A percentile compares a stretch with the other conserved stretches of the same genome.
phyloP scores from a whole-genome alignment of 2,888 invertebrate genomes.

The Spilarctia lutea region DNA sequence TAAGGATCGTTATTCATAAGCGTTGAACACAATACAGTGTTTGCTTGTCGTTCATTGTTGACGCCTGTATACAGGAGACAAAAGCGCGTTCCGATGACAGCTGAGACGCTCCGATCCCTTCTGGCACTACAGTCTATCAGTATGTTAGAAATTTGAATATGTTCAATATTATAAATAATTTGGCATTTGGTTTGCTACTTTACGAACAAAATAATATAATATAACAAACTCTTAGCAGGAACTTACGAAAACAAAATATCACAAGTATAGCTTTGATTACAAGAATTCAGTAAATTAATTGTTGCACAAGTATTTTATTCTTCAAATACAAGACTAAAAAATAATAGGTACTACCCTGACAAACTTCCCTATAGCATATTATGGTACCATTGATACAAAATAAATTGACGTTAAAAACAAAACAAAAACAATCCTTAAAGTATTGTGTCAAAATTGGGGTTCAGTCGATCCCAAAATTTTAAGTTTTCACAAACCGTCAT shows the following conservation, averaged over 20 bases:
- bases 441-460: no score
- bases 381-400: background rate
- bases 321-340: background rate
- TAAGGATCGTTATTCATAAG: slow-evolving; percentile 80
- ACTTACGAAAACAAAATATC: background rate
- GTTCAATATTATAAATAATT: background rate
- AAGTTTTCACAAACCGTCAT: no score
- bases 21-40: slow-evolving; percentile 75
- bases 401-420: background rate
- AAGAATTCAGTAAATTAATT: background rate
- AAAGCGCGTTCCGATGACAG: slow-evolving; percentile 73
- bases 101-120: slow-evolving; percentile 62
- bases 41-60: slow-evolving; percentile 82
- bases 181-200: background rate
- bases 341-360: background rate
- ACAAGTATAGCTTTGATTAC: background rate
- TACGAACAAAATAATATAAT: background rate
- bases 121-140: slow-evolving; percentile 25
- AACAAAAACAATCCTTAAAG: background rate
- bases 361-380: background rate
- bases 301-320: background rate
- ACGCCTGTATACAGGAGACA: slow-evolving; percentile 72
- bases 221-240: background rate
- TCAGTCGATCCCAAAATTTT: no score
- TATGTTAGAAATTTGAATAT: background rate